Evolutionary conservation across 2,113 vertebrate species (phyloP).

Genomic region (Patagioenas fasciata): DNA sequence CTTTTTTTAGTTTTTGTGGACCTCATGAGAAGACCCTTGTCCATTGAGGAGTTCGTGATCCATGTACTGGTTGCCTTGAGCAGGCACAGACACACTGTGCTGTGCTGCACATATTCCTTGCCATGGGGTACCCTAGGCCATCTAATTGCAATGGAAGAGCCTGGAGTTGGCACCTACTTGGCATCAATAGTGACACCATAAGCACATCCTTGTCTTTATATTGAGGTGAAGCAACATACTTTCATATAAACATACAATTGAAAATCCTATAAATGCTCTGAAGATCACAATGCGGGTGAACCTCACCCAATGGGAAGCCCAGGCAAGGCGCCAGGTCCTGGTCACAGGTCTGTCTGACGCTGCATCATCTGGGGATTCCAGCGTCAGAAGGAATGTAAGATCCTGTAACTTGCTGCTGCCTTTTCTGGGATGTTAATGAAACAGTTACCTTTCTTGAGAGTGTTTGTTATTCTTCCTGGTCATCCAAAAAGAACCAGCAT

Average conservation of each 20-base stretch:
- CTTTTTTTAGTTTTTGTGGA: background rate
- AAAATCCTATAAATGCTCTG: background rate
- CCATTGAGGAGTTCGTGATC: fast-evolving
- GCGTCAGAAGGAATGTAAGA: background rate
- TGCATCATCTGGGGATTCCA: background rate
- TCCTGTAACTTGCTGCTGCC: background rate
- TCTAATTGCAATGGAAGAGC: background rate
- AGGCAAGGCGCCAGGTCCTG: background rate
- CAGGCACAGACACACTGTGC: fast-evolving
- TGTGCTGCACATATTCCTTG: background rate
- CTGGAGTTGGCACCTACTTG: background rate
- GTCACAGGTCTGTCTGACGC: background rate
- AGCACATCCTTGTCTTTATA: background rate
- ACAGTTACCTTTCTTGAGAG: background rate
- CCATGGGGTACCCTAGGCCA: background rate
- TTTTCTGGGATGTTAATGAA: background rate
- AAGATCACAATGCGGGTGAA: background rate
- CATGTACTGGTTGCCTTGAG: background rate
- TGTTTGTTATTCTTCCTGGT: background rate
- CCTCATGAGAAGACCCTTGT: background rate
- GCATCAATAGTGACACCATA: fast-evolving
- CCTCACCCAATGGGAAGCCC: fast-evolving
- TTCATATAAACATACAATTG: background rate
- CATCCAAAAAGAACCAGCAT: background rate
- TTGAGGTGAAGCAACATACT: background rate